Conservation (phyloP, 1,140 invertebrate genomes). For the Macrostomum lignano region DNA sequence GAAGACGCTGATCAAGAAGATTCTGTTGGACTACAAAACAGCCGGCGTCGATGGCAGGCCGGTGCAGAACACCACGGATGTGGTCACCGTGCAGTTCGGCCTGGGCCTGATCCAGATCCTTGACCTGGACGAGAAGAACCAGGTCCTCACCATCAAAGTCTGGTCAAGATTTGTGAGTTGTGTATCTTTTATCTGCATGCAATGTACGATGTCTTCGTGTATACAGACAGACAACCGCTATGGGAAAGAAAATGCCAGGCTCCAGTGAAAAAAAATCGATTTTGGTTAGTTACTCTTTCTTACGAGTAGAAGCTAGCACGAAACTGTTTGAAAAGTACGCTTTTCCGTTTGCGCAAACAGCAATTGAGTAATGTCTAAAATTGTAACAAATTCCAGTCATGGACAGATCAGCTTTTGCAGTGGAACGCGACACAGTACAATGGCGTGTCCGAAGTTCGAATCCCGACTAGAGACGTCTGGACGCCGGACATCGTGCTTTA, state of each 20-base stretch:
- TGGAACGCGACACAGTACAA: constrained; percentile 27
- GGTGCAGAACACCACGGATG: constrained; percentile 18
- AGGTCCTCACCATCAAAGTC: constrained; percentile 22
- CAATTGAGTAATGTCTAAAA: too few relatives aligned
- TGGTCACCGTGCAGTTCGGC: constrained; percentile 18
- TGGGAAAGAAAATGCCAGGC: too few relatives aligned
- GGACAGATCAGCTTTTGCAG: constrained; percentile 24
- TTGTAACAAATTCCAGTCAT: constrained; percentile 18
- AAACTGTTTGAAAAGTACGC: too few relatives aligned
- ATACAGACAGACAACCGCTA: not conserved
- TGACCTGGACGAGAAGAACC: constrained; percentile 26
- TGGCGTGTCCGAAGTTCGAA: constrained; percentile 21
- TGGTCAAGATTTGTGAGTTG: constrained; percentile 22
- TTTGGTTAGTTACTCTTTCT: too few relatives aligned
- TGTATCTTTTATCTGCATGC: not conserved
- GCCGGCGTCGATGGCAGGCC: constrained; percentile 23
- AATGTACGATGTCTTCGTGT: not conserved
- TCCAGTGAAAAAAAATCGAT: too few relatives aligned
- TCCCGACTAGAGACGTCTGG: constrained; percentile 25
- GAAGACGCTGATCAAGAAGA: constrained; percentile 20
- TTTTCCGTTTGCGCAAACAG: too few relatives aligned
- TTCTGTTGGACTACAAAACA: constrained; percentile 19
- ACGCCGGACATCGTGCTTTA: constrained; percentile 28
- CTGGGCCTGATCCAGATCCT: constrained; percentile 26
- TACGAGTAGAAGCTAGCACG: too few relatives aligned